phyloP scores from a whole-genome alignment of 37 sponge, comb jelly and placozoan genomes.

The Spongia lamella region DNA sequence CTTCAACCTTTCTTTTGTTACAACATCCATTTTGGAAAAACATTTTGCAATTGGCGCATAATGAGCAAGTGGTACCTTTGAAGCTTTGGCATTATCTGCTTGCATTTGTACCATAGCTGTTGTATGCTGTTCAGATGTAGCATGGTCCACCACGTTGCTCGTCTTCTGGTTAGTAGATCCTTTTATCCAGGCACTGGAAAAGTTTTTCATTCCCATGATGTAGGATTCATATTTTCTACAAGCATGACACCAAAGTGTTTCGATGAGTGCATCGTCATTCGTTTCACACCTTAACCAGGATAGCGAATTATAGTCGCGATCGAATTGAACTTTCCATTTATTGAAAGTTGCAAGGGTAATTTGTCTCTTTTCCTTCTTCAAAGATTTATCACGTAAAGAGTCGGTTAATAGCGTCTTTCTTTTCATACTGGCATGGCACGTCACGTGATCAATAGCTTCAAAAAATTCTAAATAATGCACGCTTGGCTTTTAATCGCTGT shows the following conservation, averaged over 20 bases:
- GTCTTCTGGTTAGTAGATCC: slow-evolving; percentile 66
- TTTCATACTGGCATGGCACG: too few relatives aligned
- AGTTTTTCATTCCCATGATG: slow-evolving; percentile 45
- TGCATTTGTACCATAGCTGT: slow-evolving; percentile 26
- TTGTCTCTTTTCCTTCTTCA: slow-evolving; percentile 12
- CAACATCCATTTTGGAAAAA: slow-evolving; percentile 20
- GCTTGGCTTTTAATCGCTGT: too few relatives aligned
- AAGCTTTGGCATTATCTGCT: slow-evolving; percentile 30
- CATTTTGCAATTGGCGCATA: slow-evolving; percentile 43
- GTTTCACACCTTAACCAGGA: slow-evolving; percentile 51
- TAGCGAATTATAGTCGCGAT: slow-evolving; percentile 22
- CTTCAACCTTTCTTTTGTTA: slow-evolving; percentile 5
- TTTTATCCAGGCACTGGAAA: slow-evolving; percentile 50
- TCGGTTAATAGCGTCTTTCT: too few relatives aligned
- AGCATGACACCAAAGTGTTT: slow-evolving; percentile 42
- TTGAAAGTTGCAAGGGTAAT: slow-evolving; percentile 35
- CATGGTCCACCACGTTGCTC: slow-evolving; percentile 64
- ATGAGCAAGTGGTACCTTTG: background rate
- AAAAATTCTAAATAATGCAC: too few relatives aligned
- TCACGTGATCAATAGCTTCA: too few relatives aligned
- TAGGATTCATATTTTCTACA: slow-evolving; percentile 39
- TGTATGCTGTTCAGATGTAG: slow-evolving; percentile 45
- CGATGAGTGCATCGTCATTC: background rate
- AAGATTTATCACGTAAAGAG: too few relatives aligned
- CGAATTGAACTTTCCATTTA: slow-evolving; percentile 50